These are phyloP conservation scores for Leucania comma DNA, from an alignment of 2,888 invertebrate genomes.

Conservation along the genomic window DNA sequence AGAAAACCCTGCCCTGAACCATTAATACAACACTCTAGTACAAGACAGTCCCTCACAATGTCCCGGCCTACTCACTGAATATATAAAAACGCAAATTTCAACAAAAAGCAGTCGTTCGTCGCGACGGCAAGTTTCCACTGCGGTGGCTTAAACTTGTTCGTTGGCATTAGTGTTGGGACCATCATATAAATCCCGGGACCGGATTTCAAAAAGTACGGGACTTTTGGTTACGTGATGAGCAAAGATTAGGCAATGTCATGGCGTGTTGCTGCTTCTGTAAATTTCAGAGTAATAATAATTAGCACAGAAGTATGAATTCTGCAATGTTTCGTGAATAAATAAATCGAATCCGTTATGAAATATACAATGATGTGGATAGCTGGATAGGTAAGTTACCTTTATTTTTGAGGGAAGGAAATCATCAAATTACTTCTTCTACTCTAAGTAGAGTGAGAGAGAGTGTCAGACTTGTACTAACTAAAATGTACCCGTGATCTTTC, in stretches of 20 bases:
- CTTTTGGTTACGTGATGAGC: slow-evolving; percentile 49
- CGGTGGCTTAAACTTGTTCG: slow-evolving; percentile 72
- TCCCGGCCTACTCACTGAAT: slow-evolving; percentile 43
- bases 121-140: slow-evolving; percentile 66
- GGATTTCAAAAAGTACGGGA: slow-evolving; percentile 44
- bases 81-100: slow-evolving; percentile 69
- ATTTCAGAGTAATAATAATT: background rate
- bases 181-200: slow-evolving; percentile 57
- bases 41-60: slow-evolving; percentile 35
- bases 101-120: slow-evolving; percentile 67
- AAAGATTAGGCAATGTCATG: slow-evolving; percentile 20
- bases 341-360: no score
- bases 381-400: no score
- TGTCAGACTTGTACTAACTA: no score
- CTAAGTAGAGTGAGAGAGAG: no score
- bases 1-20: background rate
- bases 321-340: no score
- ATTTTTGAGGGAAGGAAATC: no score
- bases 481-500: no score
- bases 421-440: no score
- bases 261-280: slow-evolving; percentile 2
- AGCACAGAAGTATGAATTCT: no score
- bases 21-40: slow-evolving; percentile 50
- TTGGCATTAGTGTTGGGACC: slow-evolving; percentile 64
- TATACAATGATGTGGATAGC: no score